phyloP scores from a whole-genome alignment of 1,140 invertebrate species.

The Scylla paramamosain region DNA sequence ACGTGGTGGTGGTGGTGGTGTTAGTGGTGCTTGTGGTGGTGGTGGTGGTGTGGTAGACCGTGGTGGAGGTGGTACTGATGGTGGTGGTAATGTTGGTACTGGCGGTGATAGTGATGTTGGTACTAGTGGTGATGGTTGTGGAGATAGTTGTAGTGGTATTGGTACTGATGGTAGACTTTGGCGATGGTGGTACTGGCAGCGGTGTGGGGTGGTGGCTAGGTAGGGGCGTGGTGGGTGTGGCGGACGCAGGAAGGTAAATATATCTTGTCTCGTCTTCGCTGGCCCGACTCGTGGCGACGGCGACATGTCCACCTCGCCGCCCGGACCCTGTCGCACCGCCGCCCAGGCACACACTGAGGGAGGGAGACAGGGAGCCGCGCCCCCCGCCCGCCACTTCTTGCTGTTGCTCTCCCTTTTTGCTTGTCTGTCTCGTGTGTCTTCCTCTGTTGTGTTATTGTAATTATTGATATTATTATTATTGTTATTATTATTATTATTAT shows the following conservation, averaged over 20 bases:
- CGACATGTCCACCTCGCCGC: no score
- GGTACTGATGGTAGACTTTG: neutral
- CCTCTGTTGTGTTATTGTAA: no score
- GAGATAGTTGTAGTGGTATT: neutral
- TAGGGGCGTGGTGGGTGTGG: neutral
- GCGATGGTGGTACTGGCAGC: neutral
- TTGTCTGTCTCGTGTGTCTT: no score
- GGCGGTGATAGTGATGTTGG: no score
- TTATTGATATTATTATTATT: no score
- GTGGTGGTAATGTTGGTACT: no score
- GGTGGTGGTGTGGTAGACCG: no score
- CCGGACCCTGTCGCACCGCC: neutral
- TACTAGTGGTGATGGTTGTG: neutral
- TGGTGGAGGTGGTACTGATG: no score
- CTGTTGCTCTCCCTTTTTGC: no score
- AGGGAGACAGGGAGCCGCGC: neutral
- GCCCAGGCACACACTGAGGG: neutral
- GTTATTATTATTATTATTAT: no score
- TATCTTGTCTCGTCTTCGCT: neutral
- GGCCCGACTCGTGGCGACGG: neutral
- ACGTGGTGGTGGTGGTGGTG: no score
- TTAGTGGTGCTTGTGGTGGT: no score
- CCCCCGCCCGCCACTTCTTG: neutral
- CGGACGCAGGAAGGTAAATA: constrained; percentile 7
- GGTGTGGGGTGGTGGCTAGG: neutral